Evolutionary conservation across 2,888 invertebrate species (phyloP).

Genomic region (Trachelus troglodyta): DNA sequence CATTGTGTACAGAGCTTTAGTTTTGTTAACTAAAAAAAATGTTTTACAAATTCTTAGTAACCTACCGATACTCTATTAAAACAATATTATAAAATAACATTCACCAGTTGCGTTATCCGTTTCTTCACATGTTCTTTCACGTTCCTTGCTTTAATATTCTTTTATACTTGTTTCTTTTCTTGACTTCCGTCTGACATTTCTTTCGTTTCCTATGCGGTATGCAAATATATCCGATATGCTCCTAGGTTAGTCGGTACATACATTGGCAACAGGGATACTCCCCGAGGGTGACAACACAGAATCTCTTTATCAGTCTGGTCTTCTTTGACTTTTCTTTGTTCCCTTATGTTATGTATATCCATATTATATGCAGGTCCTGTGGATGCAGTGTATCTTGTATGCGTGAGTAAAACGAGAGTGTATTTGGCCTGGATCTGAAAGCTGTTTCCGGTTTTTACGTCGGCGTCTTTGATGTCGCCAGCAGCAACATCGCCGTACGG

Average conservation of each 20-base stretch:
- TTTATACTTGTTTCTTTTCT: background rate
- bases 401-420: background rate
- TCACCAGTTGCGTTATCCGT: too few species aligned
- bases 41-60: too few species aligned
- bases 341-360: background rate
- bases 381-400: background rate
- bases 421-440: background rate
- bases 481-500: background rate
- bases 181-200: background rate
- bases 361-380: background rate
- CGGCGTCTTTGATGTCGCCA: background rate
- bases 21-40: background rate
- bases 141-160: too few species aligned
- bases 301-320: background rate
- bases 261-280: background rate
- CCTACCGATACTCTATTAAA: too few species aligned
- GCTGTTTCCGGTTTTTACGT: background rate
- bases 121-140: background rate
- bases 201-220: background rate
- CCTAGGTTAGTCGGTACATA: background rate
- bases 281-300: background rate
- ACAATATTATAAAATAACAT: too few species aligned
- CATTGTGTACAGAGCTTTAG: background rate
- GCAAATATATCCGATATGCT: background rate
- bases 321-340: background rate